Evolutionary conservation across 1,140 invertebrate genomes (phyloP).

Genomic region (Eulimnadia texana): DNA sequence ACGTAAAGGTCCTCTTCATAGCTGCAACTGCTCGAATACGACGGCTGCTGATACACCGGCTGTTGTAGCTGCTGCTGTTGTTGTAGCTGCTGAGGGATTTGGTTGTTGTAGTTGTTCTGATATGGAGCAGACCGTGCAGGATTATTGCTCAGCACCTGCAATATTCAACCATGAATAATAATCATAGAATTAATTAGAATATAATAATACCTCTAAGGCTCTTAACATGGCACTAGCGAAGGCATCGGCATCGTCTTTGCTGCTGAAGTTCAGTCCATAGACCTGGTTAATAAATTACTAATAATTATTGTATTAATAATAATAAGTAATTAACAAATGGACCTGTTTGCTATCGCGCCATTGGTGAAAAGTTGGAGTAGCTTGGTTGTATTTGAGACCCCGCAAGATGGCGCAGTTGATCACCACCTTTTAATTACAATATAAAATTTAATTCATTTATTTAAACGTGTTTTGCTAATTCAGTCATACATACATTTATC

Average conservation of each 20-base stretch:
- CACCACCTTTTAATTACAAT: slow-evolving; percentile 54
- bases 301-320: too few species aligned
- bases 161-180: too few species aligned
- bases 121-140: background rate
- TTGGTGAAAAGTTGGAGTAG: slow-evolving; percentile 93
- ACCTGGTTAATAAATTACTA: too few species aligned
- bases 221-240: slow-evolving; percentile 57
- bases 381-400: slow-evolving; percentile 95
- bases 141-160: background rate
- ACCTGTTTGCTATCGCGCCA: slow-evolving; percentile 73
- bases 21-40: background rate
- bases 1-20: background rate
- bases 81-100: background rate
- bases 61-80: background rate
- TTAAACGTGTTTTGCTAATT: too few species aligned
- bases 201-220: slow-evolving; percentile 32
- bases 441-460: too few species aligned
- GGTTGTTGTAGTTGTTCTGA: background rate
- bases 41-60: background rate
- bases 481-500: too few species aligned
- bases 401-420: slow-evolving; percentile 95
- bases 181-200: background rate
- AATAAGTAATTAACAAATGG: too few species aligned
- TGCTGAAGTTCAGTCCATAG: slow-evolving; percentile 94
- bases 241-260: slow-evolving; percentile 86